These are phyloP conservation scores for Magallana nippona DNA, from an alignment of 2,888 invertebrate species.

Conservation along the genomic window DNA sequence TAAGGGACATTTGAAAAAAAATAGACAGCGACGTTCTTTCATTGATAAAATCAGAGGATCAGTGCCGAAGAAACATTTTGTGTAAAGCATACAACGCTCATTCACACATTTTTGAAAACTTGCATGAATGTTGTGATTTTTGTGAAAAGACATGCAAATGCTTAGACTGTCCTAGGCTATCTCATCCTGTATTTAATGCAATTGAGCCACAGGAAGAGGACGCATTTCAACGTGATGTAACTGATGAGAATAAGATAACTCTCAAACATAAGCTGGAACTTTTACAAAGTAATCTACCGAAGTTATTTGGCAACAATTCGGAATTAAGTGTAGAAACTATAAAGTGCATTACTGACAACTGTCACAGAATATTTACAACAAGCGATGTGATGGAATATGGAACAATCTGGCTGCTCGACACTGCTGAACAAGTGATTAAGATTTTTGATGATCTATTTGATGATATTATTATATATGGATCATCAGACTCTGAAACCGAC, in stretches of 20 bases:
- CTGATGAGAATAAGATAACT: background rate
- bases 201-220: constrained; percentile 11
- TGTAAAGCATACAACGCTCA: constrained; percentile 26
- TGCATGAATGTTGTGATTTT: constrained; percentile 53
- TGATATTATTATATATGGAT: background rate
- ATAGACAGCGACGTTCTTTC: constrained; percentile 43
- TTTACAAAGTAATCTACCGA: background rate
- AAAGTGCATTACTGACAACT: background rate
- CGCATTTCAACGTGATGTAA: background rate
- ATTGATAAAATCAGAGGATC: constrained; percentile 46
- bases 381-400: background rate
- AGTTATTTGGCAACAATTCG: constrained; percentile 17
- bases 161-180: constrained; percentile 36
- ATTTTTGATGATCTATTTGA: constrained; percentile 1
- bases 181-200: constrained; percentile 73
- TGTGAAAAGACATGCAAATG: constrained; percentile 50
- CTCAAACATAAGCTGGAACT: background rate
- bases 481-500: background rate
- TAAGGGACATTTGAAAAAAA: constrained; percentile 47
- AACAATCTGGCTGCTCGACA: background rate
- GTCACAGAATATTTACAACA: background rate
- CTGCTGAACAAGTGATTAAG: background rate
- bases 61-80: constrained; percentile 40
- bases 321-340: background rate
- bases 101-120: background rate